A percentile compares a stretch with the other conserved stretches of the same genome.
Evolutionary conservation across 2,113 vertebrate genomes (phyloP).

Genomic region (Merops nubicus): DNA sequence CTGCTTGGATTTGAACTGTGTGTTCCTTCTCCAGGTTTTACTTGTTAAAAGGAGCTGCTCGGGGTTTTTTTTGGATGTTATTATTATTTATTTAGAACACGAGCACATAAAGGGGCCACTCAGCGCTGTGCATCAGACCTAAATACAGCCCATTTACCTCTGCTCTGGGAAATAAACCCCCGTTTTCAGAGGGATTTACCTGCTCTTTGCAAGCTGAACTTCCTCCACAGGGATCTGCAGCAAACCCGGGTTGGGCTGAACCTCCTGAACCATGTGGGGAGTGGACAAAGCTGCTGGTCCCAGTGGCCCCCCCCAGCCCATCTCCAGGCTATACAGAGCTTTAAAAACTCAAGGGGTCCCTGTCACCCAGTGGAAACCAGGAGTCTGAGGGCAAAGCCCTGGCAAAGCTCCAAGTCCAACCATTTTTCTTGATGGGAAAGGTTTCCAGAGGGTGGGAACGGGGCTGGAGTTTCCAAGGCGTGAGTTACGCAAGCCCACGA

Average conservation of each 20-base stretch:
- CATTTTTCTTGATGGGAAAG: neutral
- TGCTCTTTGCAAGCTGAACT: neutral
- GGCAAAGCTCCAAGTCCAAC: neutral
- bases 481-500: neutral
- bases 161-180: neutral
- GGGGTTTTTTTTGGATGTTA: neutral
- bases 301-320: neutral
- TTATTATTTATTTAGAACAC: neutral
- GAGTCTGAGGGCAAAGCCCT: neutral
- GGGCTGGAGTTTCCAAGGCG: constrained; percentile 21
- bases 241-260: neutral
- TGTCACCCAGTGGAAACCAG: accelerated
- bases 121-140: neutral
- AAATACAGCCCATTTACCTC: neutral
- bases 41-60: neutral
- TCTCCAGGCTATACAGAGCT: neutral
- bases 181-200: neutral
- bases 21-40: neutral
- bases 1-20: neutral
- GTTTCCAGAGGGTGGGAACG: neutral
- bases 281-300: neutral
- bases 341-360: neutral
- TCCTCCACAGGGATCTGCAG: neutral
- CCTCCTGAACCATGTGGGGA: neutral
- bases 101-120: neutral